Evolutionary conservation across 2,113 vertebrate genomes (phyloP).

Genomic region (Scatophagus argus): DNA sequence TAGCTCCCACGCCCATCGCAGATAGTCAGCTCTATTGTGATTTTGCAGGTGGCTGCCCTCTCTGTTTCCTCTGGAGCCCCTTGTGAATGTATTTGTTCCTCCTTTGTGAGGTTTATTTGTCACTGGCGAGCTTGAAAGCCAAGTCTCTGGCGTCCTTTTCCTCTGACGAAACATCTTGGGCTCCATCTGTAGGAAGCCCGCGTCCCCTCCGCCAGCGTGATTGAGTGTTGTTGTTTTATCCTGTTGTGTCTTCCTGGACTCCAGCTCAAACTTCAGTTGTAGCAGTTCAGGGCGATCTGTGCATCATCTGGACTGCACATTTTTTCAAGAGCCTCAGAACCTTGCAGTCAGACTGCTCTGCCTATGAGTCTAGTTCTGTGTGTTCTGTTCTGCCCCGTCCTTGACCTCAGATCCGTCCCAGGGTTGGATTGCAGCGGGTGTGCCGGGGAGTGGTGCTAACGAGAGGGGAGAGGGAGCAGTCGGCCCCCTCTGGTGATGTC

Average conservation of each 20-base stretch:
- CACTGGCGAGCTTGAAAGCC: conserved; percentile 60
- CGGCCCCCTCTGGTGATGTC: conserved; percentile 31
- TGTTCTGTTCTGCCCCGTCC: conserved; percentile 55
- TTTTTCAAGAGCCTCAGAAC: conserved; percentile 45
- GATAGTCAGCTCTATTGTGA: conserved; percentile 49
- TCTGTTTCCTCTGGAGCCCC: conserved; percentile 51
- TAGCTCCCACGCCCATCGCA: conserved; percentile 40
- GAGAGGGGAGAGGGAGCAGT: conserved; percentile 60
- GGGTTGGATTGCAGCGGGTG: conserved; percentile 57
- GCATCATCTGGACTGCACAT: conserved; percentile 80
- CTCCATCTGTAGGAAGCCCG: conserved; percentile 49
- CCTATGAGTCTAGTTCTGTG: conserved; percentile 36
- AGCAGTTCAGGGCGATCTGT: conserved; percentile 32
- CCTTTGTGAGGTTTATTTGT: conserved; percentile 71
- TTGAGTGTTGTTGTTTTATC: conserved; percentile 72
- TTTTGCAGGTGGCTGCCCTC: conserved; percentile 71
- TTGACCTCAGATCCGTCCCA: conserved; percentile 69
- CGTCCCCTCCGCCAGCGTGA: conserved; percentile 63
- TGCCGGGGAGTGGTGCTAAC: conserved; percentile 62
- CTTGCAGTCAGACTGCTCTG: conserved; percentile 30
- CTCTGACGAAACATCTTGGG: conserved; percentile 67
- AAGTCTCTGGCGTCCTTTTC: conserved; percentile 66
- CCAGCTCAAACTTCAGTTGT: conserved; percentile 56
- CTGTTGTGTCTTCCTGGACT: conserved; percentile 71
- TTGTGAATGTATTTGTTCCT: conserved; percentile 57